Base-by-base conservation (phyloP, 2,797 vertebrate species). In the Ctenochaetus hawaiiensis region DNA sequence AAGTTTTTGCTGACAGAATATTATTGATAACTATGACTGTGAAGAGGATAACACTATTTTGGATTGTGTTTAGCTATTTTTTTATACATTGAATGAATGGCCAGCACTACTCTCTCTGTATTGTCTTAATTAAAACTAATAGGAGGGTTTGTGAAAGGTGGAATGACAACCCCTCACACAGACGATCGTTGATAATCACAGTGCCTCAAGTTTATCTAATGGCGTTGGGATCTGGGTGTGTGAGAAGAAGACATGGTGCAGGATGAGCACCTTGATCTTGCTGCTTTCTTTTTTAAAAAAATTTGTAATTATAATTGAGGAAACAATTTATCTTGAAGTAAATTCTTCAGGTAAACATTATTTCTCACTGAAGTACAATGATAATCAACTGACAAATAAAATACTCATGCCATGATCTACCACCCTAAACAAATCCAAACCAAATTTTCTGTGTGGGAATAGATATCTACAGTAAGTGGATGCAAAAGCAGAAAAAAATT, bases 11-110 rank as follows among this genome's bases (percentile, higher is more conserved):
- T 80, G 88, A 85, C 72, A 83, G 67, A 75, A 89, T 83, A 75
- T 85, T 85, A 71, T 78, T 89, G 69, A 76, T 81, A 75, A 84
- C 81, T 73, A 65, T 81, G 78, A 82, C 45, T 80, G 73, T 74
- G 77, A 89, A 90, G 85, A 92, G 76, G 78, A 91, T 87, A 86
- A 91, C 89, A 89, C 88, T 94, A 93, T 93, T 94, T 93, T 91
- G 86, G 82, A 91, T 84, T 77, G 81, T 83, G 71, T 87, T 89
- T 78, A 85, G 83, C 78, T 88, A 88, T 87, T 92, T 90, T 92
- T 90, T 90, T 86, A 87, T 89, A 88, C 81, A 59, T 58, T 87
- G 82, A 85, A 87, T 66, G 77, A 90, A 89, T 76, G 89, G 80
- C 80, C 89, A 92, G 86, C 77, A 73, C 81, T 88, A 83, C 79